Evolutionary conservation across 2,113 vertebrate species (phyloP).

Genomic region (Ondatra zibethicus): DNA sequence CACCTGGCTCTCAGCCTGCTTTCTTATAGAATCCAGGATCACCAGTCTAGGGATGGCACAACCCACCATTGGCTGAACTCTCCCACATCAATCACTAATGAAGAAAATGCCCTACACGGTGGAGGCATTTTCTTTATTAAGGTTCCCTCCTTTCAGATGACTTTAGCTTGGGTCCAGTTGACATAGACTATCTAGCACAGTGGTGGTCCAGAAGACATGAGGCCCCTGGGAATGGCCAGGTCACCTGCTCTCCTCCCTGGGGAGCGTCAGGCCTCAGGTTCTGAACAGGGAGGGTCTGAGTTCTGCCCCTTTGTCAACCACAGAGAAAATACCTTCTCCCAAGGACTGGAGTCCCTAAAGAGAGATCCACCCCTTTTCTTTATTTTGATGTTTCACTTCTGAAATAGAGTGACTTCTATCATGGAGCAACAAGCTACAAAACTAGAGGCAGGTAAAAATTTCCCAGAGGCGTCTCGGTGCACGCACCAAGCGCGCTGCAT

Average conservation of each 20-base stretch:
- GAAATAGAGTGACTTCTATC: background rate
- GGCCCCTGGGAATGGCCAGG: too few relatives aligned
- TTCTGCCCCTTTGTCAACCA: background rate
- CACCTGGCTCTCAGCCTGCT: too few relatives aligned
- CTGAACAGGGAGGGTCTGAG: background rate
- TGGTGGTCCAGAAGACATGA: too few relatives aligned
- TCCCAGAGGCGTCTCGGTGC: background rate
- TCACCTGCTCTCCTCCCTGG: background rate
- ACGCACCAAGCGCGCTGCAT: accelerated
- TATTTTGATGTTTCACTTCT: background rate
- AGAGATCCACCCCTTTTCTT: too few relatives aligned
- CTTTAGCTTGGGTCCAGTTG: background rate
- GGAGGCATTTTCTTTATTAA: background rate
- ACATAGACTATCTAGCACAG: too few relatives aligned
- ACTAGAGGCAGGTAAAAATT: background rate
- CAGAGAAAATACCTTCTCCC: background rate
- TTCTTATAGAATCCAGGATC: too few relatives aligned
- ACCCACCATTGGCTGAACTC: too few relatives aligned
- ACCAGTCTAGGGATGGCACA: too few relatives aligned
- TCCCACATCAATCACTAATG: too few relatives aligned
- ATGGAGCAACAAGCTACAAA: background rate
- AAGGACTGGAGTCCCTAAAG: too few relatives aligned
- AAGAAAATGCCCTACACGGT: too few relatives aligned
- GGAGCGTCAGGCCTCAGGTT: background rate
- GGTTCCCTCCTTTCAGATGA: background rate